These are phyloP conservation scores for Scaptodrosophila lebanonensis DNA, from an alignment of 1,140 invertebrate genomes.

Conservation along the genomic window DNA sequence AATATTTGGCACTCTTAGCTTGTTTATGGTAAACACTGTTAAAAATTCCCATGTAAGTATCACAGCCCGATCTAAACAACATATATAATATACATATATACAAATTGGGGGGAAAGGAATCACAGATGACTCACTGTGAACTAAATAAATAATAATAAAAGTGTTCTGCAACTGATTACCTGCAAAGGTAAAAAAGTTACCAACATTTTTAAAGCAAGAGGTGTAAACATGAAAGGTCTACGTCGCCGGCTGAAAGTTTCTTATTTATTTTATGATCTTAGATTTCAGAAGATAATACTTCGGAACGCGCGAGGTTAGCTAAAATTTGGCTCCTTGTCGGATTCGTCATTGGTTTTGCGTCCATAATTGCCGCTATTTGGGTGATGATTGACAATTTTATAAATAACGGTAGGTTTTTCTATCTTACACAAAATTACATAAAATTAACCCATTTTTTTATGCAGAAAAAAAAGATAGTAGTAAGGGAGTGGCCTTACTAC, in stretches of 20 bases:
- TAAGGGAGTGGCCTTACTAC: slow-evolving; percentile 93
- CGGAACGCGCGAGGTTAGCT: slow-evolving; percentile 88
- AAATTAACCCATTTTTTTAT: background rate
- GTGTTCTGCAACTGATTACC: no score
- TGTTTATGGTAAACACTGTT: slow-evolving; percentile 98
- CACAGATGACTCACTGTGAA: no score
- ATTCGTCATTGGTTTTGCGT: slow-evolving; percentile 96
- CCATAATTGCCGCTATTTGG: slow-evolving; percentile 96
- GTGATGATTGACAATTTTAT: slow-evolving; percentile 91
- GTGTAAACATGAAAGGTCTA: no score
- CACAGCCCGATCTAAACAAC: background rate
- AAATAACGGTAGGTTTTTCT: slow-evolving; percentile 47
- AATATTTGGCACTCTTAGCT: slow-evolving; percentile 93
- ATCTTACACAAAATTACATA: background rate
- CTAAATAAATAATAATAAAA: no score
- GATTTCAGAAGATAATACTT: slow-evolving; percentile 70
- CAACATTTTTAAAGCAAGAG: no score
- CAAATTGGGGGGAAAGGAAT: slow-evolving; percentile 49
- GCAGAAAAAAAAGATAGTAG: slow-evolving; percentile 79
- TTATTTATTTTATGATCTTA: slow-evolving; percentile 26
- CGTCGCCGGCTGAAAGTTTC: no score
- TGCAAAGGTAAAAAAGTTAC: no score
- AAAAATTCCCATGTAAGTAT: slow-evolving; percentile 91
- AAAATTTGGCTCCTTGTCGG: slow-evolving; percentile 97
- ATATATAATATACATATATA: background rate